These are phyloP conservation scores for Copidosoma aretas DNA, from an alignment of 2,888 invertebrate genomes.

Conservation along the genomic window DNA sequence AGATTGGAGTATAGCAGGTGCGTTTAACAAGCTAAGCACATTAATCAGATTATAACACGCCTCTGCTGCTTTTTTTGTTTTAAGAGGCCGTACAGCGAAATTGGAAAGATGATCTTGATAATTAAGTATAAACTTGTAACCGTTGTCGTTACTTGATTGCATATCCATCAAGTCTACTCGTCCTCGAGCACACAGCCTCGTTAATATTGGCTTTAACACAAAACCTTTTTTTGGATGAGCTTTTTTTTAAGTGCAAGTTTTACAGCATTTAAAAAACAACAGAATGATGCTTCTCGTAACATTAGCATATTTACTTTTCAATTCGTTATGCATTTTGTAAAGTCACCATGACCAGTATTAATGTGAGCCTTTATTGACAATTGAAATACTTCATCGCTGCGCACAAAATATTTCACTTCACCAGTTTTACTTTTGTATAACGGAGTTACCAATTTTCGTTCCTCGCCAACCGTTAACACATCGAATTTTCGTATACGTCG, in stretches of 20 bases:
- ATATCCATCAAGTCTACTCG: not conserved
- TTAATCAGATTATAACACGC: too few relatives aligned
- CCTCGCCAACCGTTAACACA: too few relatives aligned
- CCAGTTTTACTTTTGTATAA: not conserved
- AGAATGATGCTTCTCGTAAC: not conserved
- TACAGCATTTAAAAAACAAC: not conserved
- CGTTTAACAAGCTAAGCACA: too few relatives aligned
- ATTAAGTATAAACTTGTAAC: not conserved
- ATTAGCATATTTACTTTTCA: not conserved
- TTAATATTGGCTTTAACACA: not conserved
- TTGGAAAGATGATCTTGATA: too few relatives aligned
- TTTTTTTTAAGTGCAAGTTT: not conserved
- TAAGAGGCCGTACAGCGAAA: not conserved
- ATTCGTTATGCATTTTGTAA: not conserved
- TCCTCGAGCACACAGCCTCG: not conserved
- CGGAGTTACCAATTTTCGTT: not conserved
- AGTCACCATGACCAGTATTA: conserved; percentile 1
- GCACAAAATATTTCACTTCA: not conserved
- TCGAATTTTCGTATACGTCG: too few relatives aligned
- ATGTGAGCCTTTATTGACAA: not conserved
- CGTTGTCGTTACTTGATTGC: not conserved
- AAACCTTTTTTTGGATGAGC: not conserved
- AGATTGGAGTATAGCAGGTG: too few relatives aligned
- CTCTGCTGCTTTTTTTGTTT: too few relatives aligned
- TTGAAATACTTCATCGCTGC: not conserved